phyloP scores from a whole-genome alignment of 1,140 invertebrate genomes.

The Drosophila serrata region DNA sequence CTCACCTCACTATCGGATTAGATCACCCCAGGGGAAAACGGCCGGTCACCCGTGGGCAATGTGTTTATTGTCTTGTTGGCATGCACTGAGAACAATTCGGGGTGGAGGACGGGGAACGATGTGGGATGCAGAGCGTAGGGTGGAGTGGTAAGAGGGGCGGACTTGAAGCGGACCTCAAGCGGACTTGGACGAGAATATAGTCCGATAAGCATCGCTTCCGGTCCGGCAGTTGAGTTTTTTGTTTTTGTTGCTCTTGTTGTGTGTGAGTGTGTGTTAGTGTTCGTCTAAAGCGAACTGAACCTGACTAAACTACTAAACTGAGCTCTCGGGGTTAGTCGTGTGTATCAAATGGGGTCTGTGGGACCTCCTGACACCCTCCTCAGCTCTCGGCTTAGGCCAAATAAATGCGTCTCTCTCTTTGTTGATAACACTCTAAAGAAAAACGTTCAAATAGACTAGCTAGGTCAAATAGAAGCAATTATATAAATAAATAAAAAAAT shows the following conservation, averaged over 20 bases:
- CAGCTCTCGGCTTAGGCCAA: conserved; percentile 25
- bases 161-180: conserved; percentile 24
- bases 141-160: conserved; percentile 2
- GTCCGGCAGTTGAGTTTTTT: conserved; percentile 40
- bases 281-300: conserved; percentile 36
- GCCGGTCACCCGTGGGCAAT: conserved; percentile 10
- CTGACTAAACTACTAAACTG: conserved; percentile 31
- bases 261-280: conserved; percentile 1
- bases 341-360: conserved; percentile 82
- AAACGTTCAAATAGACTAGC: no score
- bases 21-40: conserved; percentile 15
- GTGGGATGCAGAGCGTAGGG: background rate
- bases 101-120: no score
- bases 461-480: no score
- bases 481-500: no score
- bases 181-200: conserved; percentile 20
- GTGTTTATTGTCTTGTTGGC: conserved; percentile 50
- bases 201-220: conserved; percentile 80
- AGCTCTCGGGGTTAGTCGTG: conserved; percentile 71
- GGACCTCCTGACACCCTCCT: conserved; percentile 59
- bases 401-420: conserved; percentile 74
- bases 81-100: conserved; percentile 47
- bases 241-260: background rate
- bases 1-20: conserved; percentile 22
- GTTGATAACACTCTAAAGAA: background rate